These are phyloP conservation scores for Epinephelus lanceolatus DNA, from an alignment of 2,113 vertebrate genomes.

Conservation along the genomic window DNA sequence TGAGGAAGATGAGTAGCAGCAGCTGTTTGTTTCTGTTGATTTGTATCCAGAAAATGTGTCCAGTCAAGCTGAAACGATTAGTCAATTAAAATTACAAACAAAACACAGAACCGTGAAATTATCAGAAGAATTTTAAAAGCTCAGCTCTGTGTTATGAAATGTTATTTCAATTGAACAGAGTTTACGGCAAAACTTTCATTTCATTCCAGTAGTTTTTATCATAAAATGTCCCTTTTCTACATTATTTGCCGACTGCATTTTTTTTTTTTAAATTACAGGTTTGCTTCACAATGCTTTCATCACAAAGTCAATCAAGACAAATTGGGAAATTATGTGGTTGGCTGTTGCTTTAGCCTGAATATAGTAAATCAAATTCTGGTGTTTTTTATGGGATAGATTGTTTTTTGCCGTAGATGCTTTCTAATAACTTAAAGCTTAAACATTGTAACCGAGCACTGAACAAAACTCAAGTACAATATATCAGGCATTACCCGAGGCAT, in stretches of 20 bases:
- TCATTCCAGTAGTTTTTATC: background rate
- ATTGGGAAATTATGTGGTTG: background rate
- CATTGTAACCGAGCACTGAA: background rate
- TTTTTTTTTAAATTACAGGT: background rate
- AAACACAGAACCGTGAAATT: background rate
- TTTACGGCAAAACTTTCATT: background rate
- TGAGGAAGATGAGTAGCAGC: background rate
- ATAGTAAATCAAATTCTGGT: no score
- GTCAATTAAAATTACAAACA: background rate
- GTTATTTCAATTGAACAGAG: background rate
- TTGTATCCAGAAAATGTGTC: background rate
- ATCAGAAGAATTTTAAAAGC: background rate
- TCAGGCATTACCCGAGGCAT: conserved; percentile 45
- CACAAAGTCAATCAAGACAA: background rate
- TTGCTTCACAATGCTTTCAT: background rate
- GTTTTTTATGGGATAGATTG: no score
- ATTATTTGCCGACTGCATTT: background rate
- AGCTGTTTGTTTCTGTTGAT: background rate
- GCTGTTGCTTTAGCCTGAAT: background rate
- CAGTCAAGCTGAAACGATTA: background rate
- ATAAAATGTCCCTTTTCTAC: background rate
- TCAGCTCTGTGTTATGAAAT: background rate
- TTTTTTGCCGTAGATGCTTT: background rate
- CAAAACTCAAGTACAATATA: conserved; percentile 25
- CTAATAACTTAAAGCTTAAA: background rate